Evolutionary conservation across 1,140 invertebrate genomes (phyloP).

Genomic region (Orchestia grillus): DNA sequence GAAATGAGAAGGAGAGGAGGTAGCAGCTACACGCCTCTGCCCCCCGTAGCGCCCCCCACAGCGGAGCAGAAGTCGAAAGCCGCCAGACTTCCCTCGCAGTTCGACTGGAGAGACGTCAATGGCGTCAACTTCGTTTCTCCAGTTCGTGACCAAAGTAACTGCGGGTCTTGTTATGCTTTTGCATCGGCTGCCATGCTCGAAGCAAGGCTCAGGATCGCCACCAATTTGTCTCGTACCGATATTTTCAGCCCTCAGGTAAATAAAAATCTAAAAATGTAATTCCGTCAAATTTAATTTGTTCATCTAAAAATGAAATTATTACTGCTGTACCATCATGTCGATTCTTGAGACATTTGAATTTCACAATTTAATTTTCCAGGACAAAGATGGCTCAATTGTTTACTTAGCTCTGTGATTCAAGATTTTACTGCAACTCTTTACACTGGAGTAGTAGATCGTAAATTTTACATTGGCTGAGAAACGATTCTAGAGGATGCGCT

Average conservation of each 20-base stretch:
- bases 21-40: constrained; percentile 65
- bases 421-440: not conserved
- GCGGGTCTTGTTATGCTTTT: constrained; percentile 76
- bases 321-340: not conserved
- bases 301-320: not conserved
- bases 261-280: too few species aligned
- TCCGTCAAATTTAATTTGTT: too few species aligned
- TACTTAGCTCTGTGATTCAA: not conserved
- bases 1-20: constrained; percentile 71
- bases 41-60: constrained; percentile 55
- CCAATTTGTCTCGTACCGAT: constrained; percentile 71
- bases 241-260: constrained; percentile 70
- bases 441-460: not conserved
- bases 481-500: not conserved
- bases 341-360: not conserved
- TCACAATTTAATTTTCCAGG: not conserved
- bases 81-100: constrained; percentile 71
- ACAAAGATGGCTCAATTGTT: not conserved
- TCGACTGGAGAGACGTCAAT: constrained; percentile 75
- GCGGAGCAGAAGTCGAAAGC: constrained; percentile 33
- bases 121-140: constrained; percentile 75
- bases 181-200: constrained; percentile 74
- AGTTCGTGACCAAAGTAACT: constrained; percentile 71
- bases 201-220: constrained; percentile 72
- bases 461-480: not conserved